Conservation (phyloP, 2,888 invertebrate genomes). For the Ferdinandea cuprea region DNA sequence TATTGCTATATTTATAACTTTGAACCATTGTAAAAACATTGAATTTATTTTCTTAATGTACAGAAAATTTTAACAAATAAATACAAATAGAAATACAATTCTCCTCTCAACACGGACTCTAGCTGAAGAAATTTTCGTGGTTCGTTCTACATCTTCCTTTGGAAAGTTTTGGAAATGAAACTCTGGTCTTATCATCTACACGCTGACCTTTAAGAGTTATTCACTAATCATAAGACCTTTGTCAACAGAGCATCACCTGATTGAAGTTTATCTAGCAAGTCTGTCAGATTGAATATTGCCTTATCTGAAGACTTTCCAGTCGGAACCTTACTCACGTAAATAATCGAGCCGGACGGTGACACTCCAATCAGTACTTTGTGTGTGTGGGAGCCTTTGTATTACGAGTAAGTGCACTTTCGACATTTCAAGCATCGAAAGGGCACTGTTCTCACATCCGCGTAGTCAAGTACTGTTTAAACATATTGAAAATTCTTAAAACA, state of each 20-base stretch:
- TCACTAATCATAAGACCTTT: background rate
- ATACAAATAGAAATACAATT: too few species aligned
- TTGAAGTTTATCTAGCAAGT: background rate
- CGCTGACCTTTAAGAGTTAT: background rate
- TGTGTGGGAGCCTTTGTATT: background rate
- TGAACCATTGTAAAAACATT: too few species aligned
- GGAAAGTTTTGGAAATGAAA: background rate
- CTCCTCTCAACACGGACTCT: background rate
- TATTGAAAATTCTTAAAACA: background rate
- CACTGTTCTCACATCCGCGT: background rate
- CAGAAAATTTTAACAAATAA: too few species aligned
- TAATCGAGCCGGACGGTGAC: background rate
- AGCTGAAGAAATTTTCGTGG: background rate
- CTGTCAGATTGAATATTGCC: background rate
- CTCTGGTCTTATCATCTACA: background rate
- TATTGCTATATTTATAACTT: too few species aligned
- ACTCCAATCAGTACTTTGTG: background rate
- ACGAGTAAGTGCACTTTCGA: background rate
- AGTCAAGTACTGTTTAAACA: background rate
- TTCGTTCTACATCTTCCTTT: background rate
- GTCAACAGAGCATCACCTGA: background rate
- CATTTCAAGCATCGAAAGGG: background rate
- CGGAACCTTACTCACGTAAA: background rate
- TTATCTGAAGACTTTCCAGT: slow-evolving; percentile 4
- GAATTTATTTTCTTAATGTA: too few species aligned